Base-by-base conservation (phyloP, 37 sponge, comb jelly and placozoan species). In the Diacarnus erythraeanus region DNA sequence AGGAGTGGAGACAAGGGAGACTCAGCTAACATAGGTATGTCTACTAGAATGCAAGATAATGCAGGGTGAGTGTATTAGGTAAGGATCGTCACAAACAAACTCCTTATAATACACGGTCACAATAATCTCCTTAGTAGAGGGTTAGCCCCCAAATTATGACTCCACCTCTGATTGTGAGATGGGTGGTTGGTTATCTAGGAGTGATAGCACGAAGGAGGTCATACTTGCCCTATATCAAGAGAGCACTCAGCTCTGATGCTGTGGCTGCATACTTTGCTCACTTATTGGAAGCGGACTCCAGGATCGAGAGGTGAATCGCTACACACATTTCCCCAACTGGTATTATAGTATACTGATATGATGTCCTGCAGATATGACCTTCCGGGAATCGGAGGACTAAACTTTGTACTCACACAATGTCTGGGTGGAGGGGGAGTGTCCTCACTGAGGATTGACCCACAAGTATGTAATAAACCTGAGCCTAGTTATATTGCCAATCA, bases 1-100 rank as follows among this genome's bases (percentile, higher is more conserved):
- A 77, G 99, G 27, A 95, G 96, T 61, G 99, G 99, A 36, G 99
- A 98, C 75, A 98, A 98, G 75, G 99, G 96, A 63, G 64, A 95
- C 85, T 72, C 96, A 0, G 90, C 94, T 3, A 98, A 98, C 76
- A 95, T 98, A 79, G 99, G 99, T 93, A 51, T 2, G 34, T 27
- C 0, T 9, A 12, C 10, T 47, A 47, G 51, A n/a, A n/a, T n/a
- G n/a, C n/a, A n/a, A n/a, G n/a, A n/a, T n/a, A n/a, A n/a, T n/a
- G n/a, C n/a, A n/a, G n/a, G n/a, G n/a, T n/a, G n/a, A n/a, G n/a
- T n/a, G n/a, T n/a, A n/a, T n/a, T n/a, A n/a, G n/a, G n/a, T n/a
- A n/a, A n/a, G n/a, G n/a, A n/a, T n/a, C n/a, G n/a, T n/a, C n/a
- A n/a, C n/a, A n/a, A n/a, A n/a, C n/a, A n/a, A n/a, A n/a, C n/a